Percentiles rank a stretch among this genome's conserved stretches.
Evolutionary conservation across 1,140 invertebrate species (phyloP).

Genomic region (Grapholita molesta): DNA sequence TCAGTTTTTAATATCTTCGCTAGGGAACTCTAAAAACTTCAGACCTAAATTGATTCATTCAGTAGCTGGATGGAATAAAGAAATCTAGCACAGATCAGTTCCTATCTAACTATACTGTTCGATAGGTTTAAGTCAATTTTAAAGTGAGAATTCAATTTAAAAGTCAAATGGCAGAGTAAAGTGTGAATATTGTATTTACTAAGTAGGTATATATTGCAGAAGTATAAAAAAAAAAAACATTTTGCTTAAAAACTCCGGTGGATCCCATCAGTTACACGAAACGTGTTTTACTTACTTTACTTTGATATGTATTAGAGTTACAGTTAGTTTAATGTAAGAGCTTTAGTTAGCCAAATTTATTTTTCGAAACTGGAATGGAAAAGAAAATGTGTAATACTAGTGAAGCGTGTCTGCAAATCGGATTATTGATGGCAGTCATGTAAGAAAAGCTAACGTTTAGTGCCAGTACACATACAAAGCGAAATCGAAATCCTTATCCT

Average conservation of each 20-base stretch:
- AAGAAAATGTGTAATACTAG: neutral
- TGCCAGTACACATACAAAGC: neutral
- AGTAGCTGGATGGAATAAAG: neutral
- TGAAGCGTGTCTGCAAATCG: conserved; percentile 14
- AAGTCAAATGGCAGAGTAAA: conserved; percentile 30
- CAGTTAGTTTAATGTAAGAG: neutral
- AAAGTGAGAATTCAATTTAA: conserved; percentile 34
- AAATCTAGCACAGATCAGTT: neutral
- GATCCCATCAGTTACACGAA: neutral
- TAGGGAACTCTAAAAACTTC: too few species aligned
- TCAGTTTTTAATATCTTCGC: too few species aligned
- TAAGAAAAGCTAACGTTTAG: neutral
- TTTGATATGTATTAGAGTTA: neutral
- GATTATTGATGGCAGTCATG: neutral
- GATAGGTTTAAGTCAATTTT: conserved; percentile 21
- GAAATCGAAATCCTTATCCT: neutral
- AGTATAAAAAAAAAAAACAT: too few species aligned
- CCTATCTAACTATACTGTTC: conserved; percentile 12
- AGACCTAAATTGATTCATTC: neutral
- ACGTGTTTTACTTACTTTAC: neutral
- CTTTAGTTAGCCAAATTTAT: neutral
- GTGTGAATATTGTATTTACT: neutral
- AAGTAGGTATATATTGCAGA: neutral
- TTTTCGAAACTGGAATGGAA: neutral
- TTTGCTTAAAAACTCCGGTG: too few species aligned